Evolutionary conservation across 2,113 vertebrate species (phyloP), one percentile per base, ranked within the genome.

Genomic region (Merops nubicus): DNA sequence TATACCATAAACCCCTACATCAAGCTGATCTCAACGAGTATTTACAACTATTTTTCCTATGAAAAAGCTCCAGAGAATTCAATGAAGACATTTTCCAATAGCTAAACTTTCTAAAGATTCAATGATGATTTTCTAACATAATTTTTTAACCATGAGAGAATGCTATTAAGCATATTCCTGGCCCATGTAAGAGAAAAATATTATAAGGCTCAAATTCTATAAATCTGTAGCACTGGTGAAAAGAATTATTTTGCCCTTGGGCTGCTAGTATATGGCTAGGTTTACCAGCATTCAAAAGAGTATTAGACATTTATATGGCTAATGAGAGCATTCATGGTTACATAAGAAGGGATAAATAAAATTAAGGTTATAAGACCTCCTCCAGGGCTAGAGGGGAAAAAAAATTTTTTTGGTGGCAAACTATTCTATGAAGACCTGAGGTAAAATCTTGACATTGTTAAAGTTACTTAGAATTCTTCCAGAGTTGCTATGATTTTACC

Each of bases 371-470:
- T 92, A 91, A 95, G 62, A 64, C 62, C 64, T 62, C 60, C 91
- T 94, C 53, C 69, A 91, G 77, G 88, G 77, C 60, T 82, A 54
- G 43, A 69, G n/a, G n/a, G n/a, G n/a, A 57, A 88, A 33, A 36
- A 65, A 85, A 65, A 65, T 42, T 19, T 73, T 10, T 84, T 84
- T 57, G 26, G 56, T 79, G 25, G 36, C 10, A 96, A 96, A 88
- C 31, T 95, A 20, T 91, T 91, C 62, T 51, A 36, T 81, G 53
- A 95, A 82, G 60, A 92, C 93, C 79, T 56, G 73, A 94, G 83
- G 83, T 96, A 94, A 94, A 93, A 96, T 85, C 56, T 54, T 93
- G 68, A 70, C 95, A 93, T 91, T 89, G 68, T 93, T 94, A 94
- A 94, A 91, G 75, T 63, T 82, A 64, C 31, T 85, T 70, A 88